Percentiles rank a stretch among this genome's conserved stretches.
Conservation (phyloP, 2,888 invertebrate species). For the Sussaba pulchella region DNA sequence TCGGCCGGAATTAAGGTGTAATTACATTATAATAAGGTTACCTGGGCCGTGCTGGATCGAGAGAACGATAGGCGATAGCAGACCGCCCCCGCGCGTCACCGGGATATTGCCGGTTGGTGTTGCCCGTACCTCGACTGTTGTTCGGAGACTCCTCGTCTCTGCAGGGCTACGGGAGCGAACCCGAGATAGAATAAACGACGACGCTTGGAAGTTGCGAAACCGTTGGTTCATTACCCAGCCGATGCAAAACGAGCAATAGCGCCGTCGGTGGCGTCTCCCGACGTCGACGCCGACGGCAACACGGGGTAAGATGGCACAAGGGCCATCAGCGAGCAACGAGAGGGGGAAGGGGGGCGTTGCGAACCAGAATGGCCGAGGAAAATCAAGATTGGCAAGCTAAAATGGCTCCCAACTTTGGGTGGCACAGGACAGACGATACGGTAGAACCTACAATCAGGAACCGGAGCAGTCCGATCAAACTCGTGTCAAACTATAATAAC, state of each 20-base stretch:
- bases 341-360: background rate
- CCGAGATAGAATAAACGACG: constrained; percentile 34
- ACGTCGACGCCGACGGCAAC: constrained; percentile 40
- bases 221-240: constrained; percentile 63
- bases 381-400: constrained; percentile 3
- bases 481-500: background rate
- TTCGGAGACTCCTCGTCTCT: constrained; percentile 14
- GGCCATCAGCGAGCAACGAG: background rate
- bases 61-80: constrained; percentile 34
- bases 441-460: background rate
- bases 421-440: background rate
- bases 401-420: constrained; percentile 14
- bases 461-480: constrained; percentile 5
- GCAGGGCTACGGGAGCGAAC: constrained; percentile 7
- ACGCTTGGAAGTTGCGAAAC: constrained; percentile 68
- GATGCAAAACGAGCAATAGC: constrained; percentile 43
- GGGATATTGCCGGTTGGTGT: constrained; percentile 17
- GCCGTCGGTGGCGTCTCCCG: constrained; percentile 16
- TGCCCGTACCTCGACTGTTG: constrained; percentile 20
- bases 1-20: constrained; percentile 73
- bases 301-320: background rate
- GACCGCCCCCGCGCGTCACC: constrained; percentile 23
- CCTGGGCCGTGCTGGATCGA: constrained; percentile 52
- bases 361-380: constrained; percentile 13
- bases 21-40: constrained; percentile 72